Evolutionary conservation across 2,888 invertebrate species (phyloP), one percentile per base, ranked within the genome.

Genomic region (Chymomyza procnemis): DNA sequence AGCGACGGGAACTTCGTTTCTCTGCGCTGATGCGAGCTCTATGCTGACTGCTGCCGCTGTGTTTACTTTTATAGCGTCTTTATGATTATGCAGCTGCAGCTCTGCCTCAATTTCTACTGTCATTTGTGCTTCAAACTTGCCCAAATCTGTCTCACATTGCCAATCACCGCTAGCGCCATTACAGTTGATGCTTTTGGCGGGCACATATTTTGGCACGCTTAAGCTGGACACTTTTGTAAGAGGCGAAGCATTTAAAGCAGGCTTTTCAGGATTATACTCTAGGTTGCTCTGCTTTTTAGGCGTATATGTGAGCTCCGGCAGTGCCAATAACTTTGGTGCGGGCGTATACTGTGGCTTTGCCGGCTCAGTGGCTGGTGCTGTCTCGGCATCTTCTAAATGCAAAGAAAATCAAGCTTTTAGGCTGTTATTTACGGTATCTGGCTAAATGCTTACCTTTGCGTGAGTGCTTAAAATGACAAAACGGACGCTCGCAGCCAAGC

Each of bases 391-490:
- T 63, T 88, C 84, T 85, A 50, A 22, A 73, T 72, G 18, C 16
- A 48, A 68, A n/a, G n/a, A n/a, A n/a, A 22, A 61, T 6, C 6
- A 22, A 22, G 22, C 22, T 22, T 22, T 47, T 14, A 26, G 14
- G 26, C 54, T 16, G 47, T 18, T 4, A 5, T n/a, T n/a, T n/a
- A n/a, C n/a, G n/a, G n/a, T n/a, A 12, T 8, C 9, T 2, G 18
- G 18, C 19, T 12, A 46, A 14, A 54, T 6, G 70, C 77, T 74
- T 79, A 92, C 96, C 96, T 92, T 94, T 95, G 88, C 94, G 95
- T 78, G 94, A 93, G 91, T 98, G 98, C 88, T 96, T 94, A 91
- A 96, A 98, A 92, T 97, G 97, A 92, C 98, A 98, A 91, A 97
- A 97, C 21, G 97, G 97, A 85, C 98, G 93, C 79, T 95, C 95